Conservation (phyloP, 2,113 vertebrate species). For the Ochotona princeps region DNA sequence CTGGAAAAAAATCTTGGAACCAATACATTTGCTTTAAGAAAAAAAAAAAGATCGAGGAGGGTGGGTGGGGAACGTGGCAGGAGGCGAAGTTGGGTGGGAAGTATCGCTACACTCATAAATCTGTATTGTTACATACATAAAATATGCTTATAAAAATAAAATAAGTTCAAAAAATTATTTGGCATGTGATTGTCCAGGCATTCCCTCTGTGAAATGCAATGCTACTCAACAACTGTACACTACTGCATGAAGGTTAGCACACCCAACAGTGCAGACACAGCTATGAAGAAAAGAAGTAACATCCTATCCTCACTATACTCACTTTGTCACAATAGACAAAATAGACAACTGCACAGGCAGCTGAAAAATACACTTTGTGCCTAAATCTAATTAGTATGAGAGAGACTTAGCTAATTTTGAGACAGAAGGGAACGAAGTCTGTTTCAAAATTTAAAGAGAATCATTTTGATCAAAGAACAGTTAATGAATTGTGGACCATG, state of each 20-base stretch:
- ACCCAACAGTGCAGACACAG: neutral
- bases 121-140: no score
- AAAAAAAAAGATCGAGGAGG: no score
- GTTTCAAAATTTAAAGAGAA: neutral
- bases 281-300: neutral
- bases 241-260: rapidly evolving
- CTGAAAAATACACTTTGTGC: neutral
- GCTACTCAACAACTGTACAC: neutral
- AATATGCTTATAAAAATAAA: no score
- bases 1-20: neutral
- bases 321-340: neutral
- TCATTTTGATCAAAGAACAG: rapidly evolving
- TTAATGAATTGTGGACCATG: neutral
- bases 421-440: neutral
- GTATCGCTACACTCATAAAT: no score
- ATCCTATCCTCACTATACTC: neutral
- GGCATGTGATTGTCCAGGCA: neutral
- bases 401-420: neutral
- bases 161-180: neutral
- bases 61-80: no score
- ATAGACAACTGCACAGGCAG: neutral
- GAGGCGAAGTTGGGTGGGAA: no score
- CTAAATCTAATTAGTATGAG: neutral
- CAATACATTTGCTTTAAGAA: neutral
- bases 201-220: neutral